Conservation (phyloP, 2,113 vertebrate genomes). For the Chaenogobius annularis region DNA sequence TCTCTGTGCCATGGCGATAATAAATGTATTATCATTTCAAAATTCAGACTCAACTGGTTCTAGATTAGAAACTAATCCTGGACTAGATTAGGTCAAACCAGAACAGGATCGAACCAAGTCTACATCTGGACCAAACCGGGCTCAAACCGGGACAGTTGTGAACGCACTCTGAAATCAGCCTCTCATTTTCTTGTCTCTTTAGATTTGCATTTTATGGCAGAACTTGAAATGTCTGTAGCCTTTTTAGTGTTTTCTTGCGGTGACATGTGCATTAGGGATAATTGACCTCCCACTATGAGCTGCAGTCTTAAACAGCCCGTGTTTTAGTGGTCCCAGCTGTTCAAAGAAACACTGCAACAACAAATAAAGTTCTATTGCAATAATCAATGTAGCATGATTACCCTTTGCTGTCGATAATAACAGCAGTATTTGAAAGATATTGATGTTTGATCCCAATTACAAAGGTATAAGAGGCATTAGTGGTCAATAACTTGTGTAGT, state of each 20-base stretch:
- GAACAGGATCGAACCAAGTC: too few species aligned
- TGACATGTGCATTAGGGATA: constrained; percentile 13
- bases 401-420: background rate
- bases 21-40: too few species aligned
- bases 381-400: background rate
- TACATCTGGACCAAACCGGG: too few species aligned
- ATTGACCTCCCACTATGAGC: constrained; percentile 23
- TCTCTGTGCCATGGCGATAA: too few species aligned
- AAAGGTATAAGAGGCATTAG: background rate
- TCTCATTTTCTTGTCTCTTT: too few species aligned
- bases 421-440: background rate
- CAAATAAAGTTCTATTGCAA: background rate
- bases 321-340: constrained; percentile 34
- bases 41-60: too few species aligned
- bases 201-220: background rate
- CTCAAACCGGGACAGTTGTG: too few species aligned
- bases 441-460: background rate
- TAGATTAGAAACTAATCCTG: too few species aligned
- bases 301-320: constrained; percentile 22
- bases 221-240: background rate
- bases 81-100: too few species aligned
- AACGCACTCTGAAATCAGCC: too few species aligned
- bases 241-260: constrained; percentile 9
- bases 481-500: background rate
- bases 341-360: constrained; percentile 1